A percentile compares a stretch with the other conserved stretches of the same genome.
Evolutionary conservation across 1,140 invertebrate genomes (phyloP).

Genomic region (Lethrus apterus): DNA sequence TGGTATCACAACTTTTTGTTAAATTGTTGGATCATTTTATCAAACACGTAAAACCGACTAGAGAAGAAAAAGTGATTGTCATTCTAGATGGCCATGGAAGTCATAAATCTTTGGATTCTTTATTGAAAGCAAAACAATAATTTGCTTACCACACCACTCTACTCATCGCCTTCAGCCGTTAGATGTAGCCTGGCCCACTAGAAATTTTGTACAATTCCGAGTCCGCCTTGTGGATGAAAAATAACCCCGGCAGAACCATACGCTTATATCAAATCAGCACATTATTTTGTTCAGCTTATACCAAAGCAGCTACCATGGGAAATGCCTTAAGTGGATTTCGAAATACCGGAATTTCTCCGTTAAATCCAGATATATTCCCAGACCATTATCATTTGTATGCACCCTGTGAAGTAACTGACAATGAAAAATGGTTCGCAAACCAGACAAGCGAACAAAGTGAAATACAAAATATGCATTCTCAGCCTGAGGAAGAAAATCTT

Average conservation of each 20-base stretch:
- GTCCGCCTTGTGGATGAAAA: constrained; percentile 21
- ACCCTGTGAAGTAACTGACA: constrained; percentile 16
- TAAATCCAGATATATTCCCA: constrained; percentile 22
- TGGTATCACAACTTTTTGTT: constrained; percentile 29
- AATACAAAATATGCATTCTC: neutral
- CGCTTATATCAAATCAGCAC: constrained; percentile 29
- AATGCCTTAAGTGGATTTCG: constrained; percentile 33
- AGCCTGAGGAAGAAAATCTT: neutral
- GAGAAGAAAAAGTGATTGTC: constrained; percentile 31
- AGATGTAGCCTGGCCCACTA: constrained; percentile 34
- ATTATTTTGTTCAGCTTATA: constrained; percentile 31
- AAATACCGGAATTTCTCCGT: constrained; percentile 28
- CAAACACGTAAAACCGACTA: constrained; percentile 25
- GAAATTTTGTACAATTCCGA: constrained; percentile 25
- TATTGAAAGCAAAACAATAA: constrained; percentile 18
- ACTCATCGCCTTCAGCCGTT: constrained; percentile 35
- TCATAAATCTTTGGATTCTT: constrained; percentile 25
- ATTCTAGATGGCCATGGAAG: constrained; percentile 35
- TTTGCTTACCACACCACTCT: constrained; percentile 23
- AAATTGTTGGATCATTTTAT: constrained; percentile 37
- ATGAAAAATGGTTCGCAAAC: neutral
- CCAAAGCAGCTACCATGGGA: constrained; percentile 28
- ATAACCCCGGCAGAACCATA: constrained; percentile 28
- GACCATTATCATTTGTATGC: constrained; percentile 17
- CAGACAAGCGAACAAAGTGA: neutral